These are phyloP conservation scores for Lagopus leucura DNA, from an alignment of 2,113 vertebrate species.

Conservation along the genomic window DNA sequence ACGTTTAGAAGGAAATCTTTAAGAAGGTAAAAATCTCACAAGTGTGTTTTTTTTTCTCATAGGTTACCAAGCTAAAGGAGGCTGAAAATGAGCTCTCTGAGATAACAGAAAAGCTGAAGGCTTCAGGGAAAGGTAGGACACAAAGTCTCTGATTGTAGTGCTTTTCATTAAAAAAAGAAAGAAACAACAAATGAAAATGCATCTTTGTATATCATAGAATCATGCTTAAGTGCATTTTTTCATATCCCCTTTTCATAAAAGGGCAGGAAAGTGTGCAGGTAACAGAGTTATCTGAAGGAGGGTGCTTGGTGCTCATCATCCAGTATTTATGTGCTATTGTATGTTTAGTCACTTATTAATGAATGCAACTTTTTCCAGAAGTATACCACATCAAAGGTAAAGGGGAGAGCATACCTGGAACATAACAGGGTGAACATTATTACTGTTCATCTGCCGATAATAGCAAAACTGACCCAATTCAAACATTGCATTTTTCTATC, in stretches of 20 bases:
- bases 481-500: not conserved
- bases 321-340: not conserved
- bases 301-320: not conserved
- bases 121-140: constrained; percentile 84
- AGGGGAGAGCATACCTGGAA: not conserved
- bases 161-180: not conserved
- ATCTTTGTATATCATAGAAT: not conserved
- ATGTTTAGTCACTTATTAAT: not conserved
- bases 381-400: not conserved
- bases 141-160: not conserved
- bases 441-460: not conserved
- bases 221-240: not conserved
- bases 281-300: not conserved
- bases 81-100: constrained; percentile 89
- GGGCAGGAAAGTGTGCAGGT: not conserved
- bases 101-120: constrained; percentile 86
- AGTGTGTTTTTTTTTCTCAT: not conserved
- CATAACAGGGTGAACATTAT: not conserved
- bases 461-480: not conserved
- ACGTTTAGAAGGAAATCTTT: not conserved
- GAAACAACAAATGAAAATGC: not conserved
- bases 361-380: not conserved
- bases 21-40: not conserved
- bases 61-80: constrained; percentile 89
- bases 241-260: not conserved